Base-by-base conservation (phyloP, 2,797 vertebrate genomes). In the Siniperca scherzeri region DNA sequence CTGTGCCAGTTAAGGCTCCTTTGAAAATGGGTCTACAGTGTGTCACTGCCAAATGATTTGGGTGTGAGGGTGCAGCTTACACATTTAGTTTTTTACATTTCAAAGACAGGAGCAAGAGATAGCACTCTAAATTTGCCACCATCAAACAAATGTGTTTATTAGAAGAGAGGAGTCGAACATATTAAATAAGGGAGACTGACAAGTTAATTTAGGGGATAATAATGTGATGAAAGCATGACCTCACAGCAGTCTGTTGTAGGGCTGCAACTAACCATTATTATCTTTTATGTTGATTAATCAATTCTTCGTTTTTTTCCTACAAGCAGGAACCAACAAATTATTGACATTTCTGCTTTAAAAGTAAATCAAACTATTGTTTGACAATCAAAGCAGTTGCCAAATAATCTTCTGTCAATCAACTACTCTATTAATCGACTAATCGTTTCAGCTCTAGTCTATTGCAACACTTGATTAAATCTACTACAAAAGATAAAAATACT, bases 1-100 rank as follows among this genome's bases (percentile, higher is more conserved):
- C 79, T 81, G 83, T 91, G 91, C 89, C 92, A 93, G 89, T 88
- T 88, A 86, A 88, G 42, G 87, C 84, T 90, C 75, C 83, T 88
- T 88, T 91, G 81, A 89, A 92, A 90, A 78, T 70, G 81, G 78
- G 77, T 87, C 55, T 61, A 81, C 82, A 48, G 62, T 33, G 50
- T 84, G 57, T 56, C 83, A 38, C 77, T 91, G 90, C 88, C 90
- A 91, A 85, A 69, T 88, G 76, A 91, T 89, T 81, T 74, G 79
- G 57, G 70, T 77, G 80, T 42, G 57, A 75, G 85, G 76, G 69
- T 72, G 74, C 81, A 77, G 80, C 75, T 88, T 53, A 61, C 62
- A 84, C 59, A 83, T 78, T 89, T 80, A 33, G 50, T 74, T 86
- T 80, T 36, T 81, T 38, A 82, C 78, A 83, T 88, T 85, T 87